Conservation (phyloP, 1,140 invertebrate genomes). For the Drosophila cardini region DNA sequence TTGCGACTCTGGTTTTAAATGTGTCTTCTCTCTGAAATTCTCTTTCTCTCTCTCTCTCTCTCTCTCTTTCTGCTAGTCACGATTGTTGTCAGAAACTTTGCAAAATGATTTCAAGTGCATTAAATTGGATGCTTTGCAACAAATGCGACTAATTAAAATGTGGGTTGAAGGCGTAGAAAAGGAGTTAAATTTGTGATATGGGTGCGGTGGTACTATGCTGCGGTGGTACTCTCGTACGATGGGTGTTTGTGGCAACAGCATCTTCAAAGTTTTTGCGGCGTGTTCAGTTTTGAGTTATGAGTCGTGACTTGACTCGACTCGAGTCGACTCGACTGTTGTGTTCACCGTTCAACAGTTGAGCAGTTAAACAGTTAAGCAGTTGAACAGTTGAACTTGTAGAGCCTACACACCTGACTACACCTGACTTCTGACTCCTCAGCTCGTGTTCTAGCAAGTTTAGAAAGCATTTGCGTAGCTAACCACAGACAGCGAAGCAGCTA, state of each 20-base stretch:
- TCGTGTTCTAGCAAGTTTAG: neutral
- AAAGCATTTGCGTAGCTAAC: conserved; percentile 18
- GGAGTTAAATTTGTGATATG: conserved; percentile 18
- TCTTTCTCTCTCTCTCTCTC: neutral
- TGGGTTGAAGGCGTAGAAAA: conserved; percentile 49
- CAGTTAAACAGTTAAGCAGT: conserved; percentile 34
- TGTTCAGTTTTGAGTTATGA: conserved; percentile 62
- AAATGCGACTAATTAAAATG: conserved; percentile 82
- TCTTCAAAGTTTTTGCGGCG: conserved; percentile 50
- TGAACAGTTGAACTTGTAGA: conserved; percentile 40
- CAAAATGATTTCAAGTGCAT: conserved; percentile 79
- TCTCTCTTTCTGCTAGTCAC: conserved; percentile 6
- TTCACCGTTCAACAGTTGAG: neutral
- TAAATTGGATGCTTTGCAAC: conserved; percentile 78
- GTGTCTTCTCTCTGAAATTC: neutral
- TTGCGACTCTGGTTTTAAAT: conserved; percentile 47
- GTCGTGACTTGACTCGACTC: conserved; percentile 19
- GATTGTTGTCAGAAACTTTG: conserved; percentile 61
- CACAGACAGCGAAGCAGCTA: conserved; percentile 11
- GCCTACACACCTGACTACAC: neutral
- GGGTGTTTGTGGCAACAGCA: conserved; percentile 7
- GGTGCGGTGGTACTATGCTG: neutral
- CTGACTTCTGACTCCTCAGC: conserved; percentile 2
- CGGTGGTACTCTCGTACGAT: conserved; percentile 1
- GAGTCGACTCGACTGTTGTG: conserved; percentile 31